phyloP scores from a whole-genome alignment of 2,888 invertebrate species.

The Zygaena filipendulae region DNA sequence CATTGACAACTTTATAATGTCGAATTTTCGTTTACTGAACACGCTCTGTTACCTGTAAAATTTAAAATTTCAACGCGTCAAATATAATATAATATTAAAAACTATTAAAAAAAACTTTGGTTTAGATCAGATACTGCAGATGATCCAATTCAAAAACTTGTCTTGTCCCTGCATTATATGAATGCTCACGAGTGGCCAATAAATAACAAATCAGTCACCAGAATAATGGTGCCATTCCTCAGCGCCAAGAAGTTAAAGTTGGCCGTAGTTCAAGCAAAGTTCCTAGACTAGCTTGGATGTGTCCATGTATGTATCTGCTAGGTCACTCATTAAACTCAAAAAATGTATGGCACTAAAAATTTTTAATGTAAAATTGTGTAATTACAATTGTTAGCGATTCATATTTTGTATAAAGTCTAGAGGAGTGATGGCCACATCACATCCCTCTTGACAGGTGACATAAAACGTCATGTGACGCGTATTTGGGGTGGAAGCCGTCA shows the following conservation, averaged over 20 bases:
- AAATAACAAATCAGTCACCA: constrained; percentile 58
- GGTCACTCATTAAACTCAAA: constrained; percentile 2
- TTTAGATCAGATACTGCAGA: background rate
- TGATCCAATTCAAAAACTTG: background rate
- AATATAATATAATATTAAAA: constrained; percentile 1
- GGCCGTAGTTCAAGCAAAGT: constrained; percentile 48
- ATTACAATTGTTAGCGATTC: no score
- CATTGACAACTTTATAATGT: no score
- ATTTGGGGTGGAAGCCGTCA: no score
- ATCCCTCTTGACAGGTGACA: no score
- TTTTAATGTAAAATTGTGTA: background rate
- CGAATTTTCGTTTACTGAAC: no score
- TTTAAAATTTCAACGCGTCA: background rate
- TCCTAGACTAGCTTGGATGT: constrained; percentile 24
- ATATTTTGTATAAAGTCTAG: no score
- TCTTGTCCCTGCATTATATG: no score
- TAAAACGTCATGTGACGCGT: no score
- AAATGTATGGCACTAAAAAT: constrained; percentile 3
- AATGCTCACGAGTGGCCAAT: constrained; percentile 42
- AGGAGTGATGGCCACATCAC: no score
- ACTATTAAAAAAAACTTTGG: constrained; percentile 3
- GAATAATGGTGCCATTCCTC: constrained; percentile 52
- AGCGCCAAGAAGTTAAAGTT: constrained; percentile 49
- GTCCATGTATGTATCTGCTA: constrained; percentile 20
- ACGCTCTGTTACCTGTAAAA: no score